phyloP scores from a whole-genome alignment of 2,888 invertebrate species.

The Dicyrtomina minuta region DNA sequence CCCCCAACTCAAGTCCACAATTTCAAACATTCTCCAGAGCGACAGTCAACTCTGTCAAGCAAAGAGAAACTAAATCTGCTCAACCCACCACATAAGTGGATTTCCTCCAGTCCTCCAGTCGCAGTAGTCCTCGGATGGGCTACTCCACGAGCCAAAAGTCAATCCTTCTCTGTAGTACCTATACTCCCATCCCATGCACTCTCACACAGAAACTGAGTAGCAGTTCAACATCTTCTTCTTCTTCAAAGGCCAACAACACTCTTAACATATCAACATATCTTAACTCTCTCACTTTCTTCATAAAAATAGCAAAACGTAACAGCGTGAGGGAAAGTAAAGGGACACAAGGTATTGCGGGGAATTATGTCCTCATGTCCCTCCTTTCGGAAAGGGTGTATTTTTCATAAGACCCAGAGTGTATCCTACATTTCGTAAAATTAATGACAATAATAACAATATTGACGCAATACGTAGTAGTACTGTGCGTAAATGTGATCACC shows the following conservation, averaged over 20 bases:
- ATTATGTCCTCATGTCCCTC: too few relatives aligned
- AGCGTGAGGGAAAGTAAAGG: neutral
- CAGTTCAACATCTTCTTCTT: conserved; percentile 9
- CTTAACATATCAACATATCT: neutral
- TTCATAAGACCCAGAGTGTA: too few relatives aligned
- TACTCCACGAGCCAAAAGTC: conserved; percentile 9
- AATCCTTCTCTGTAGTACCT: neutral
- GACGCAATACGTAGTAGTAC: too few relatives aligned
- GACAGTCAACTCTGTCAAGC: conserved; percentile 23
- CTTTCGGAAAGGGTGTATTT: too few relatives aligned
- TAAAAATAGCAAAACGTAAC: too few relatives aligned
- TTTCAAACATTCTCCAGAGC: conserved; percentile 23
- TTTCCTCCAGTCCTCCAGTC: too few relatives aligned
- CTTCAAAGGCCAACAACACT: conserved; percentile 1
- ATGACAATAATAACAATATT: too few relatives aligned
- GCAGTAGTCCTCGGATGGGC: too few relatives aligned
- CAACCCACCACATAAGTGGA: conserved; percentile 40
- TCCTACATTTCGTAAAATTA: too few relatives aligned
- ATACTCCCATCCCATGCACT: neutral
- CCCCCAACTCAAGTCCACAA: conserved; percentile 23
- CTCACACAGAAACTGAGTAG: neutral
- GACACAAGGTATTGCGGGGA: too few relatives aligned
- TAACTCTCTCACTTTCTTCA: neutral
- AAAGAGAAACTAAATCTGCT: conserved; percentile 29
- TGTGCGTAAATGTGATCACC: too few relatives aligned